phyloP scores from a whole-genome alignment of 1,140 invertebrate genomes.

The Drosophila elegans region DNA sequence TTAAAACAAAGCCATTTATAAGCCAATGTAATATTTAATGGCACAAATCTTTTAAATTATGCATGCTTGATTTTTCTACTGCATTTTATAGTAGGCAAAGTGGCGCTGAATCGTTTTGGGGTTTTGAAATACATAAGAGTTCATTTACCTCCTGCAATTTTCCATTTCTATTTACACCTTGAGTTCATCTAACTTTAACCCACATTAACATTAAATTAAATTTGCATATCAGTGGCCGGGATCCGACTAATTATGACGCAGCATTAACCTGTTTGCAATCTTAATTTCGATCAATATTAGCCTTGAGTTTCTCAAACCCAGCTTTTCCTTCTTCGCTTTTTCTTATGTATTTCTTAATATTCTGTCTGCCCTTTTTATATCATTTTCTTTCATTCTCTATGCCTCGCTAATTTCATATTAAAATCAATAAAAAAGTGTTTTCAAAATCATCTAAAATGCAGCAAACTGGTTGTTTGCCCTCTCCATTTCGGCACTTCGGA shows the following conservation, averaged over 20 bases:
- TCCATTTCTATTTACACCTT: background rate
- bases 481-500: background rate
- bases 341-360: background rate
- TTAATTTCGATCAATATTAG: constrained; percentile 26
- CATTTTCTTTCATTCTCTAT: constrained; percentile 12
- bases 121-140: background rate
- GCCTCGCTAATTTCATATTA: constrained; percentile 55
- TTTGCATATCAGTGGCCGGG: constrained; percentile 19
- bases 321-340: background rate
- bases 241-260: constrained; percentile 32
- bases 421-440: constrained; percentile 62
- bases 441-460: constrained; percentile 42
- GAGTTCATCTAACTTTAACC: constrained; percentile 24
- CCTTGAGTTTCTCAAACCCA: constrained; percentile 1
- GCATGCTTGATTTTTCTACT: background rate
- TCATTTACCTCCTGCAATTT: constrained; percentile 11
- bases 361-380: constrained; percentile 8
- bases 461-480: constrained; percentile 38
- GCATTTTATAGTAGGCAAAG: background rate
- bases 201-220: constrained; percentile 4
- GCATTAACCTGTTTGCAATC: constrained; percentile 22
- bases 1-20: background rate
- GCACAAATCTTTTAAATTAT: background rate
- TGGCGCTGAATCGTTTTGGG: background rate
- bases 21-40: constrained; percentile 1